Conservation (phyloP, 1,140 invertebrate genomes). For the Vanessa tameamea region DNA sequence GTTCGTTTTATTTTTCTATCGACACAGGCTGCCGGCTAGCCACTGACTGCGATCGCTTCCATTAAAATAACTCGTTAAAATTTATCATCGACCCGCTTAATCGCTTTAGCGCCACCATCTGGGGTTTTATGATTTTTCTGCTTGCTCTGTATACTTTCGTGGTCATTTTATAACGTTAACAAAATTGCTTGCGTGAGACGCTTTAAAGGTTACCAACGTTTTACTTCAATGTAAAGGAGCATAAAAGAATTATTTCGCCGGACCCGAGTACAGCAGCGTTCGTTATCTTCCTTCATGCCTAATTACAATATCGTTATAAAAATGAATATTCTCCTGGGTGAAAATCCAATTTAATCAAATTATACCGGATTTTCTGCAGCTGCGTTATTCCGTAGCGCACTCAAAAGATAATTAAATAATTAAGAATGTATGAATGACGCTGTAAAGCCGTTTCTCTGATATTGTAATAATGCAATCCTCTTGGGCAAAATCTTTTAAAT, state of each 20-base stretch:
- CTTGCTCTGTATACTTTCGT: conserved; percentile 75
- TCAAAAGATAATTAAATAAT: conserved; percentile 79
- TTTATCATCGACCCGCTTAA: conserved; percentile 80
- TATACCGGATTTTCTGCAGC: conserved; percentile 69
- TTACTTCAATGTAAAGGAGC: conserved; percentile 35
- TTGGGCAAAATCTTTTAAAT: conserved; percentile 77
- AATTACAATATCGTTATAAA: conserved; percentile 61
- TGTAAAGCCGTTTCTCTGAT: conserved; percentile 75
- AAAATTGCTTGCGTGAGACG: conserved; percentile 65
- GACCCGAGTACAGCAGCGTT: conserved; percentile 11
- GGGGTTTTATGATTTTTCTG: conserved; percentile 80
- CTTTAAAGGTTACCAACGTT: conserved; percentile 51
- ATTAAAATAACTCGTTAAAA: conserved; percentile 81
- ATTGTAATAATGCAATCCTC: conserved; percentile 78
- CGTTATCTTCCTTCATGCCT: conserved; percentile 36
- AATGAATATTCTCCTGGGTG: conserved; percentile 53
- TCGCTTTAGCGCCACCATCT: conserved; percentile 80
- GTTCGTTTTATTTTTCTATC: conserved; percentile 78
- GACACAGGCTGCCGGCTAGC: conserved; percentile 72
- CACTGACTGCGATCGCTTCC: conserved; percentile 77
- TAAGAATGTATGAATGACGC: conserved; percentile 78
- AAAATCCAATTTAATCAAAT: conserved; percentile 75
- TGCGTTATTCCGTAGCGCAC: conserved; percentile 64
- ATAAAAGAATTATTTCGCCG: conserved; percentile 29
- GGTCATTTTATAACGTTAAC: conserved; percentile 75